Evolutionary conservation across 2,113 vertebrate species (phyloP).

Genomic region (Gracilinanus agilis): DNA sequence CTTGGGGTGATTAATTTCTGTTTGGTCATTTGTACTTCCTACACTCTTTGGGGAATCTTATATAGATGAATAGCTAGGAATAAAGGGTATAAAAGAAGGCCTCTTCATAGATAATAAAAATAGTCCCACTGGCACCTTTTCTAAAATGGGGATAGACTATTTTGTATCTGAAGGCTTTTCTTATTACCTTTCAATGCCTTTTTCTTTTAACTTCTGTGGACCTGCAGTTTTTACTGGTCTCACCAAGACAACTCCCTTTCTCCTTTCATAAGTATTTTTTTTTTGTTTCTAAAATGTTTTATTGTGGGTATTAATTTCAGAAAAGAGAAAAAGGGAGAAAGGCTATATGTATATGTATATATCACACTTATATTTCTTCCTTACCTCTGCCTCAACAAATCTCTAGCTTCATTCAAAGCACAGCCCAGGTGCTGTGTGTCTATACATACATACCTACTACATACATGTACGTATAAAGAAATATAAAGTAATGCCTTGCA

Average conservation of each 20-base stretch:
- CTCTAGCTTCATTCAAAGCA: neutral
- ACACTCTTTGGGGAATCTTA: neutral
- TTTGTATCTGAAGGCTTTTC: neutral
- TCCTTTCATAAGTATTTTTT: neutral
- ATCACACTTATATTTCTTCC: neutral
- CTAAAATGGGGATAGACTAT: neutral
- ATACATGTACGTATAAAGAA: neutral
- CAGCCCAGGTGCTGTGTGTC: neutral
- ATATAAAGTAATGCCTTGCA: neutral
- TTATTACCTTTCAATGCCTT: neutral
- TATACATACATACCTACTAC: neutral
- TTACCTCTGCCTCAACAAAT: neutral
- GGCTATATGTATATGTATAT: neutral
- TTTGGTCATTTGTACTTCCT: neutral
- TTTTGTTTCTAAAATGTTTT: too few relatives aligned
- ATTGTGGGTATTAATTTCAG: too few relatives aligned
- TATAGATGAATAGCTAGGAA: neutral
- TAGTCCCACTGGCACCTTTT: neutral
- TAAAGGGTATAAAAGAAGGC: neutral
- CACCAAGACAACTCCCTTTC: neutral
- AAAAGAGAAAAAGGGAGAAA: too few relatives aligned
- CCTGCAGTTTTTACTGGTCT: neutral
- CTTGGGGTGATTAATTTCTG: neutral
- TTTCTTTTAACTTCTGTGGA: neutral
- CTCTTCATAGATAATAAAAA: neutral